Conservation (phyloP, 1,140 invertebrate genomes). For the Paramacrobiotus metropolitanus region DNA sequence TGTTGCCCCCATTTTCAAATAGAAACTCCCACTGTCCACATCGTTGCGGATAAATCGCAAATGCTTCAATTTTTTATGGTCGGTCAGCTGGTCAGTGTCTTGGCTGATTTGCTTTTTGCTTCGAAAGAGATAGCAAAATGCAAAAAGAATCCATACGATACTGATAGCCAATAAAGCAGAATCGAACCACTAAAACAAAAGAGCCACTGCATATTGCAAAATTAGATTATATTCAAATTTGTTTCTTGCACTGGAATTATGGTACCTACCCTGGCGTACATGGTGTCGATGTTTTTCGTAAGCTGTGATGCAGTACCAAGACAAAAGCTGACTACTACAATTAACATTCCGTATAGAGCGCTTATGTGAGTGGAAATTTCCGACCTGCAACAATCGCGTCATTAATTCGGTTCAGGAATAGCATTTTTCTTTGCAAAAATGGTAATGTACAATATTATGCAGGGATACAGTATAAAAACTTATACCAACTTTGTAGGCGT, state of each 20-base stretch:
- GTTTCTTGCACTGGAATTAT: not conserved
- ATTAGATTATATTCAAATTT: not conserved
- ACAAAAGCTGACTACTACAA: not conserved
- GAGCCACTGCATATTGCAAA: not conserved
- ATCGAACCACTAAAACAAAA: constrained; percentile 2
- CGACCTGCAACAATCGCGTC: too few species aligned
- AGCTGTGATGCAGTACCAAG: not conserved
- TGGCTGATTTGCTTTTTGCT: not conserved
- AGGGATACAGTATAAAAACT: too few species aligned
- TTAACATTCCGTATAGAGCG: not conserved
- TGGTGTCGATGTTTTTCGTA: not conserved
- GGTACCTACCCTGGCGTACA: not conserved
- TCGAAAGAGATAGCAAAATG: not conserved
- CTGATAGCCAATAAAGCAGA: not conserved
- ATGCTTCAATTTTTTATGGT: not conserved
- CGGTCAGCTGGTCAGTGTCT: not conserved
- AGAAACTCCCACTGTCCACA: constrained; percentile 45
- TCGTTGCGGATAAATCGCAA: not conserved
- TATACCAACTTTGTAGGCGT: too few species aligned
- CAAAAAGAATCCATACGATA: not conserved
- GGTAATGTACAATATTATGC: too few species aligned
- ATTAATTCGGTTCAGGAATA: too few species aligned
- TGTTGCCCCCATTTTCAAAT: constrained; percentile 54
- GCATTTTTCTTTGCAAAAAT: too few species aligned
- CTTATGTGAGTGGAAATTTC: not conserved